Conservation (phyloP, 1,140 invertebrate genomes). For the Tetragnatha versicolor region DNA sequence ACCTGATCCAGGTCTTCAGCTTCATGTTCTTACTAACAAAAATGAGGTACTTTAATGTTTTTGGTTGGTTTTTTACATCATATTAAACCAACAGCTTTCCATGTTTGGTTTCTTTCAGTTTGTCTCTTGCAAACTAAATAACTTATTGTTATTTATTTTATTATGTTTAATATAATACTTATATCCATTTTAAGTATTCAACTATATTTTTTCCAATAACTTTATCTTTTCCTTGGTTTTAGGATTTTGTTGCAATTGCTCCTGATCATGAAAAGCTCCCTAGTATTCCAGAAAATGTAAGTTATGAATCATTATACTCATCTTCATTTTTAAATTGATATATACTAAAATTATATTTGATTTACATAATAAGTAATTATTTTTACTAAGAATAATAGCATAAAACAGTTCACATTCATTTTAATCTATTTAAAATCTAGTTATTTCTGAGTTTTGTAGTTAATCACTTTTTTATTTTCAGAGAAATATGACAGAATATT, state of each 20-base stretch:
- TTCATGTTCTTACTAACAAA: slow-evolving; percentile 65
- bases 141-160: background rate
- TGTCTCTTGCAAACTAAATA: background rate
- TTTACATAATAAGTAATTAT: no score
- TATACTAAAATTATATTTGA: background rate
- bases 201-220: background rate
- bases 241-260: slow-evolving; percentile 79
- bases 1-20: slow-evolving; percentile 66
- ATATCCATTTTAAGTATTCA: background rate
- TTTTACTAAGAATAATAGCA: background rate
- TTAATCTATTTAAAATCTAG: background rate
- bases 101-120: background rate
- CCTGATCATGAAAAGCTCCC: slow-evolving; percentile 82
- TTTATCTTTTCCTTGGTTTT: slow-evolving; percentile 60
- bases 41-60: slow-evolving; percentile 43
- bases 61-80: slow-evolving; percentile 56
- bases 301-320: slow-evolving; percentile 61
- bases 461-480: slow-evolving; percentile 67
- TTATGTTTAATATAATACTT: no score
- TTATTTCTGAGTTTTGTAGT: background rate
- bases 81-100: background rate
- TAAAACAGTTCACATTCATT: background rate
- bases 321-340: background rate
- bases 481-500: slow-evolving; percentile 96
- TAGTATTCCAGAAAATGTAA: slow-evolving; percentile 94